phyloP scores from a whole-genome alignment of 2,797 vertebrate genomes.

The Poeciliopsis paucimaculata region DNA sequence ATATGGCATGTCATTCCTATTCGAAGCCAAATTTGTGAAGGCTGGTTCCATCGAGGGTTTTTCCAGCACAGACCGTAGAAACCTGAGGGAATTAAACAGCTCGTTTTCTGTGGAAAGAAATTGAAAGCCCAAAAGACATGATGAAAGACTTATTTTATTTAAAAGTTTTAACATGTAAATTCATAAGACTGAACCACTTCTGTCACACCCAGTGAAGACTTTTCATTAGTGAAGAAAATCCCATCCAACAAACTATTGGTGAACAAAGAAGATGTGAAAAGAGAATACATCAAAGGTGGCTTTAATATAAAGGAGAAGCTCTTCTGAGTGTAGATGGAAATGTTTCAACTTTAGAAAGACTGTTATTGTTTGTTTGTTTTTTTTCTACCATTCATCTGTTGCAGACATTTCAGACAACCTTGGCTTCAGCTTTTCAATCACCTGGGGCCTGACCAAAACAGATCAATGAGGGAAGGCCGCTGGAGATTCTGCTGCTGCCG shows the following conservation, averaged over 20 bases:
- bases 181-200: constrained; percentile 28
- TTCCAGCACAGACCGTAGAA: constrained; percentile 42
- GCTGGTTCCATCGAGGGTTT: constrained; percentile 24
- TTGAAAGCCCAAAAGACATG: constrained; percentile 30
- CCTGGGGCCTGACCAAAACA: constrained; percentile 36
- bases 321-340: constrained; percentile 24
- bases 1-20: constrained; percentile 16
- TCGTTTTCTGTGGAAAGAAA: constrained; percentile 4
- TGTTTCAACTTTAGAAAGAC: constrained; percentile 1
- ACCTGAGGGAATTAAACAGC: constrained; percentile 40
- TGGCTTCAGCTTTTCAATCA: constrained; percentile 52
- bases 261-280: neutral
- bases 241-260: neutral
- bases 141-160: constrained; percentile 52
- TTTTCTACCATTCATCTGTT: constrained; percentile 4
- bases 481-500: constrained; percentile 52
- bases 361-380: neutral
- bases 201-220: constrained; percentile 8
- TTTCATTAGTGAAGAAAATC: constrained; percentile 35
- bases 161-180: constrained; percentile 56
- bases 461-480: constrained; percentile 59
- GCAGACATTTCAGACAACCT: constrained; percentile 36
- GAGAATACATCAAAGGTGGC: constrained; percentile 19
- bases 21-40: constrained; percentile 27
- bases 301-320: constrained; percentile 35